Percentiles rank a stretch among this genome's conserved stretches.
Conservation (phyloP, 2,888 invertebrate genomes). For the Hedya salicella region DNA sequence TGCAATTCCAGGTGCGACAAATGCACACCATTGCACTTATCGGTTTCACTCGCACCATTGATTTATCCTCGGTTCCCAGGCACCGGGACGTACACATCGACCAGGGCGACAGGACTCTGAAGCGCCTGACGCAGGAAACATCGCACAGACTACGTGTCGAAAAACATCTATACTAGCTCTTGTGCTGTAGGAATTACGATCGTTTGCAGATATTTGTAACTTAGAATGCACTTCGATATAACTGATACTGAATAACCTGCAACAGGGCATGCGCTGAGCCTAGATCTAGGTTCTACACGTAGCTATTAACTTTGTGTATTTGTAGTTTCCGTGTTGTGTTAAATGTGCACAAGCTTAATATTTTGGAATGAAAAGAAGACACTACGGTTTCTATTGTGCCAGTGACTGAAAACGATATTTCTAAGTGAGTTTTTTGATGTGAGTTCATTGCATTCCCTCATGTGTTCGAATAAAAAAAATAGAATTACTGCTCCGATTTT, state of each 20-base stretch:
- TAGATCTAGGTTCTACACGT: background rate
- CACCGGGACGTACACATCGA: background rate
- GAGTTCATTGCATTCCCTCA: no score
- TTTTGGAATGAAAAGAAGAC: background rate
- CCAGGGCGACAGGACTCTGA: background rate
- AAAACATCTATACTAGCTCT: background rate
- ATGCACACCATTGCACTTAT: slow-evolving; percentile 4
- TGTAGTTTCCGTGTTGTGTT: background rate
- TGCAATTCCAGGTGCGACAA: slow-evolving; percentile 1
- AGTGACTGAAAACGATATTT: background rate
- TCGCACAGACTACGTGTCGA: background rate
- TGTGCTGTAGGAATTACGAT: background rate
- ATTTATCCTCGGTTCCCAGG: background rate
- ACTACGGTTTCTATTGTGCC: background rate
- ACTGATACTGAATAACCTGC: background rate
- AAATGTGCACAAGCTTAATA: background rate
- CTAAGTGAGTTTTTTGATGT: background rate
- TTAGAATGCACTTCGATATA: background rate
- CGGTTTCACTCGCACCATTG: slow-evolving; percentile 23
- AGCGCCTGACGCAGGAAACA: background rate
- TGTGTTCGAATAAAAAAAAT: no score
- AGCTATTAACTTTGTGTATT: background rate
- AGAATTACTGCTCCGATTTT: no score
- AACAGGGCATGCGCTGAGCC: background rate
- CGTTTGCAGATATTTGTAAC: background rate